A percentile compares a stretch with the other conserved stretches of the same genome.
Conservation (phyloP, 2,797 vertebrate genomes). For the Merluccius polli region DNA sequence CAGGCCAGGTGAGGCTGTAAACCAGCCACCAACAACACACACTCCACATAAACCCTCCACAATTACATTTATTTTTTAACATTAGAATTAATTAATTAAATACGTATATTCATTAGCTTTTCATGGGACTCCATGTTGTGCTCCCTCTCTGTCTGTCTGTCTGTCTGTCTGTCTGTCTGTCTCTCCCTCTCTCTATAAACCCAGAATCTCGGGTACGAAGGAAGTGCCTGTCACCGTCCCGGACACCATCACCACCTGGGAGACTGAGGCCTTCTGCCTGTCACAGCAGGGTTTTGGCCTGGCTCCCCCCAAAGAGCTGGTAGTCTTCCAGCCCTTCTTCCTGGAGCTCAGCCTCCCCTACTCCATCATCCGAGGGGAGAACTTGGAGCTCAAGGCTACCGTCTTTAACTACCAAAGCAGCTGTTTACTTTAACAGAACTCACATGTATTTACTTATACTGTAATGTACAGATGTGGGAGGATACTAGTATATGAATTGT, state of each 20-base stretch:
- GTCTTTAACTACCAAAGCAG: conserved; percentile 68
- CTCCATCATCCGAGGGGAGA: conserved; percentile 77
- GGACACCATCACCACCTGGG: conserved; percentile 76
- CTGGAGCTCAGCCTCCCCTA: conserved; percentile 75
- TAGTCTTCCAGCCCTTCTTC: conserved; percentile 78
- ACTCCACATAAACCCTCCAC: no score
- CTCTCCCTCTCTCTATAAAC: conserved; percentile 10
- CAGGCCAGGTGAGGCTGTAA: no score
- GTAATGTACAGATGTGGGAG: no score
- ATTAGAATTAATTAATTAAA: no score
- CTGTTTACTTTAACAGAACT: conserved; percentile 37
- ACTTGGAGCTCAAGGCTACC: conserved; percentile 71
- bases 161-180: neutral
- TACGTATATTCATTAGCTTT: no score
- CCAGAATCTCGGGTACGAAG: conserved; percentile 57
- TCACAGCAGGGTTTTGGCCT: conserved; percentile 69
- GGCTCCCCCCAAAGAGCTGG: conserved; percentile 60
- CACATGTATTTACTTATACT: no score
- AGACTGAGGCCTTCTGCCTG: conserved; percentile 70
- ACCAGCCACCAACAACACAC: no score
- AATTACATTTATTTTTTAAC: no score
- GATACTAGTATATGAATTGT: no score
- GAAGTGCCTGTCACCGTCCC: conserved; percentile 57
- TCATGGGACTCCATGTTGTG: no score
- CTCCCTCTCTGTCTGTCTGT: no score